These are phyloP conservation scores for Scrobipalpa costella DNA, from an alignment of 2,888 invertebrate species.

Conservation along the genomic window DNA sequence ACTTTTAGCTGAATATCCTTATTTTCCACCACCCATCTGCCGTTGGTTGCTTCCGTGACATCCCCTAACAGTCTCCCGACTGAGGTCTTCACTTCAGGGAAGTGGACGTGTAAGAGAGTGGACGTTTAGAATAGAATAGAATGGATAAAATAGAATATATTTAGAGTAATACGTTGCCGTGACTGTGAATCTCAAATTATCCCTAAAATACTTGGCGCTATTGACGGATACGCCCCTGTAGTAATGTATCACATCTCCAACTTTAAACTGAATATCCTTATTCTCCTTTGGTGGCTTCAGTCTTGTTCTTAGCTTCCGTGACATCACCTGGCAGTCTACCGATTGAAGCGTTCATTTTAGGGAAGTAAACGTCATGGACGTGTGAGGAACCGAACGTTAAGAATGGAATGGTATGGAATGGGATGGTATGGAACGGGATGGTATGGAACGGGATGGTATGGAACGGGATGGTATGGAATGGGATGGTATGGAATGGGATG, in stretches of 20 bases:
- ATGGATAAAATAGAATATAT: too few relatives aligned
- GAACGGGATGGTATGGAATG: too few relatives aligned
- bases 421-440: too few relatives aligned
- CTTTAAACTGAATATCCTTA: slow-evolving; percentile 59
- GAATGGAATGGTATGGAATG: too few relatives aligned
- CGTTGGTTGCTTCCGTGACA: slow-evolving; percentile 59
- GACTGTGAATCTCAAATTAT: slow-evolving; percentile 58
- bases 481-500: too few relatives aligned
- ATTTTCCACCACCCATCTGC: slow-evolving; percentile 79
- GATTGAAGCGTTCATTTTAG: slow-evolving; percentile 61
- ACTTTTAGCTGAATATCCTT: slow-evolving; percentile 61
- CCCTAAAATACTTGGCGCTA: slow-evolving; percentile 67
- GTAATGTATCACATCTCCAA: slow-evolving; percentile 82
- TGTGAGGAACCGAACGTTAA: too few relatives aligned
- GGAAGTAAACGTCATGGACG: too few relatives aligned
- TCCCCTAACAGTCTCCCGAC: slow-evolving; percentile 79
- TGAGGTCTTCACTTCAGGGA: too few relatives aligned
- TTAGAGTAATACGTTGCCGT: too few relatives aligned
- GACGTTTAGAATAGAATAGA: too few relatives aligned
- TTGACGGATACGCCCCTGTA: slow-evolving; percentile 82
- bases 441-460: too few relatives aligned
- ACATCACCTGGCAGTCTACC: slow-evolving; percentile 80
- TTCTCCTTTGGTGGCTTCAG: slow-evolving; percentile 67
- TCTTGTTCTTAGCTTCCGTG: slow-evolving; percentile 51
- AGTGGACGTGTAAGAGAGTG: too few relatives aligned